Conservation (phyloP, 2,888 invertebrate species). For the Brachyptera risi region DNA sequence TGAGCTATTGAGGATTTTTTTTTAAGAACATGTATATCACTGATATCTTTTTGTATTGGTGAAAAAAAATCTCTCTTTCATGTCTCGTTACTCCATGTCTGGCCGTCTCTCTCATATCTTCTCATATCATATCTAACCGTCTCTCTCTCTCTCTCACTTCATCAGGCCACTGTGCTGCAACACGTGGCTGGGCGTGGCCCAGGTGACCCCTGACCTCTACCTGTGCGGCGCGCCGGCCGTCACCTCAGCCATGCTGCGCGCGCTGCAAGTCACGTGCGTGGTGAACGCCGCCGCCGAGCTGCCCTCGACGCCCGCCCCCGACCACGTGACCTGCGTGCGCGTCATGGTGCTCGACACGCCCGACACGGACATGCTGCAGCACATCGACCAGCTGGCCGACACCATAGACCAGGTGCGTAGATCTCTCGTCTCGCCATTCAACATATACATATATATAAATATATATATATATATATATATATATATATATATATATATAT, state of each 20-base stretch:
- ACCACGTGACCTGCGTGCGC: conserved; percentile 58
- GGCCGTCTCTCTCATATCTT: too few species aligned
- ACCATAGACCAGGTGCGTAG: conserved; percentile 69
- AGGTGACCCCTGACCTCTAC: conserved; percentile 68
- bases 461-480: too few species aligned
- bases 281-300: conserved; percentile 82
- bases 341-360: conserved; percentile 72
- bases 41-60: too few species aligned
- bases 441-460: too few species aligned
- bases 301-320: conserved; percentile 61
- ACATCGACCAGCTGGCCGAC: conserved; percentile 75
- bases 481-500: too few species aligned
- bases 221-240: conserved; percentile 76
- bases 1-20: too few species aligned
- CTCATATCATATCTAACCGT: too few species aligned
- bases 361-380: conserved; percentile 63
- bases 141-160: too few species aligned
- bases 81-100: too few species aligned
- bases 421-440: too few species aligned
- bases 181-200: conserved; percentile 53
- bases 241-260: conserved; percentile 62
- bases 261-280: conserved; percentile 68
- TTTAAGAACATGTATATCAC: too few species aligned
- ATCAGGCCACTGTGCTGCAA: background rate
- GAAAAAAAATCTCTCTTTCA: too few species aligned